Evolutionary conservation across 2,888 invertebrate genomes (phyloP), one percentile per base, ranked within the genome.

Genomic region (Tiliacea aurago): DNA sequence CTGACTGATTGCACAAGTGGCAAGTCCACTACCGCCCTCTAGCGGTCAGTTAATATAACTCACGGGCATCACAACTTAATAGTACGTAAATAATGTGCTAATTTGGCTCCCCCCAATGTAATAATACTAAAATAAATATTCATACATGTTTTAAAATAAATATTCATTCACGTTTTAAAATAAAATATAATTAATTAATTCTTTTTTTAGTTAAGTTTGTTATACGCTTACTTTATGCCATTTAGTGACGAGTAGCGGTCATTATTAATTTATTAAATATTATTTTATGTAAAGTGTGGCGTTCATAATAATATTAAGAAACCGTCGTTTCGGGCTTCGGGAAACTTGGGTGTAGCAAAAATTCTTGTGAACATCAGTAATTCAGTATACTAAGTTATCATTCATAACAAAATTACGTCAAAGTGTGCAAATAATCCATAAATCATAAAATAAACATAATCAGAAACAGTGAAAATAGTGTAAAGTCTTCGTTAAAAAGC

Each of bases 181-280:
- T 43, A 62, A 37, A 15, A 4, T n/a, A 5, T 20, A 7, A 9
- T 18, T 20, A 15, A 43, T n/a, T n/a, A n/a, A n/a, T n/a, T n/a
- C n/a, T n/a, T 23, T 11, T 15, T 10, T 23, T 11, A 4, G 6
- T 15, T 23, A 11, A 15, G 1, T 20, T 63, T 18, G 6, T 33
- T 0, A n/a, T 6, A 45, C 37, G 10, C 45, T 90, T 86, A 86
- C 76, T 64, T 83, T 90, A 84, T 86, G 92, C 92, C 94, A 92
- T 92, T 94, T 94, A 74, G 87, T 73, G 83, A 62, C 81, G 79
- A 89, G 86, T 91, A 91, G 92, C 85, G 0, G 18, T 72, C 75
- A 78, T 66, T 67, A 53, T 51, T n/a, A 47, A 49, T 55, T 43
- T 62, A 74, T 69, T 45, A 41, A 41, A 41, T 41, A 9, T 41